Conservation (phyloP, 2,888 invertebrate species). For the Pheosia tremula region DNA sequence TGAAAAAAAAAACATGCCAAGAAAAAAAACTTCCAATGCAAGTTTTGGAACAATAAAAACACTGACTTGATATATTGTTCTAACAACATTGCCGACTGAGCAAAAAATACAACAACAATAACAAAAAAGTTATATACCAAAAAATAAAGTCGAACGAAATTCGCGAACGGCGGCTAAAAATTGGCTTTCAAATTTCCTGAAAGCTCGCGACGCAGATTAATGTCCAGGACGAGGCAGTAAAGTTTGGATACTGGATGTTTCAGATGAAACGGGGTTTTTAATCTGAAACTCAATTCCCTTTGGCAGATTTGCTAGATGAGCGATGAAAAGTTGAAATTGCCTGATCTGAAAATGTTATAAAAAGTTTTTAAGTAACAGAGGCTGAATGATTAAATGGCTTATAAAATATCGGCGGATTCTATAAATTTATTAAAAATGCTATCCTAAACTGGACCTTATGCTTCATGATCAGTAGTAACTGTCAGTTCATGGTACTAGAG, state of each 20-base stretch:
- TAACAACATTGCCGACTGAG: constrained; percentile 13
- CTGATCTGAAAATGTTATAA: background rate
- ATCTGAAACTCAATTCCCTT: background rate
- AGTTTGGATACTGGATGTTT: constrained; percentile 17
- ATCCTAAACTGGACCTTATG: too few species aligned
- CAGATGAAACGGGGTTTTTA: constrained; percentile 17
- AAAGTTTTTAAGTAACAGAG: background rate
- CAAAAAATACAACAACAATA: constrained; percentile 1
- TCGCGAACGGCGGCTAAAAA: constrained; percentile 7
- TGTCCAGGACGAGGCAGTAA: constrained; percentile 20
- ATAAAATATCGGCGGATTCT: too few species aligned
- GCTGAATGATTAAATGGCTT: too few species aligned
- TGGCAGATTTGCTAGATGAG: background rate
- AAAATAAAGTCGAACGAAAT: constrained; percentile 8
- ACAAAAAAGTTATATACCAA: background rate
- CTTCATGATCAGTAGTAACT: too few species aligned
- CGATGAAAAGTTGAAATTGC: constrained; percentile 1
- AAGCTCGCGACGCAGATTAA: constrained; percentile 19
- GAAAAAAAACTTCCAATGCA: background rate
- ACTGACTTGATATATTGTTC: constrained; percentile 13
- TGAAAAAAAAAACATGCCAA: background rate
- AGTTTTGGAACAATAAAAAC: constrained; percentile 10
- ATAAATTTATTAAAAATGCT: too few species aligned
- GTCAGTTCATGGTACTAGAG: too few species aligned
- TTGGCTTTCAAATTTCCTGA: constrained; percentile 7